phyloP scores from a whole-genome alignment of 92 coral and sea anemone species.

The Virgularia gustaviana region DNA sequence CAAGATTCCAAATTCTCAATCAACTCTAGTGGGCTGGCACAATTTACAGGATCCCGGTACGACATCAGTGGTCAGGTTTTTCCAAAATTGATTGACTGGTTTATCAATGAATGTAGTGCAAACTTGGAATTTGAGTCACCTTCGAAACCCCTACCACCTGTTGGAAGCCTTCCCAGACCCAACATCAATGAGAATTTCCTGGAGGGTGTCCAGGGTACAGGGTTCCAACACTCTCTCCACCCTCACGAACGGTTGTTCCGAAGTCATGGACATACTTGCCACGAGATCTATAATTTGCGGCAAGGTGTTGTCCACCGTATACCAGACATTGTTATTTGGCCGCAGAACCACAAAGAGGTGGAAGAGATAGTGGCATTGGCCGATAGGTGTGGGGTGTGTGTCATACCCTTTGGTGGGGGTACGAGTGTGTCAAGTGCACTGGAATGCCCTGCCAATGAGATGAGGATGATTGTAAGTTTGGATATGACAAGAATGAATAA shows the following conservation, averaged over 20 bases:
- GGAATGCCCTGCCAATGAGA: conserved; percentile 79
- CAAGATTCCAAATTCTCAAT: conserved; percentile 72
- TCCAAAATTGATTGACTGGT: conserved; percentile 89
- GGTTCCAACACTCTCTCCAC: conserved; percentile 70
- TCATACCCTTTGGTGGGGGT: conserved; percentile 98
- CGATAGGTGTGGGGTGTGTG: conserved; percentile 75
- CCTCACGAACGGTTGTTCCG: conserved; percentile 72
- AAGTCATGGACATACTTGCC: conserved; percentile 92
- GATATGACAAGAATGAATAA: conserved; percentile 96
- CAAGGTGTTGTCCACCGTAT: conserved; percentile 79
- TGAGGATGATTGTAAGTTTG: conserved; percentile 84
- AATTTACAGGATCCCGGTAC: conserved; percentile 80
- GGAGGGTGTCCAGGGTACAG: conserved; percentile 44
- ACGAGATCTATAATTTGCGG: conserved; percentile 82
- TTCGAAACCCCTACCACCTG: conserved; percentile 78
- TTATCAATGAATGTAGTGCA: conserved; percentile 73
- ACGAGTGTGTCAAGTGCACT: conserved; percentile 94
- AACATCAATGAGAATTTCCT: conserved; percentile 70
- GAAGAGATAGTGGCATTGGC: conserved; percentile 74
- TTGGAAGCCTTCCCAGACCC: conserved; percentile 70
- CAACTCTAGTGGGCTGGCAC: conserved; percentile 62
- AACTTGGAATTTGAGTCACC: conserved; percentile 59
- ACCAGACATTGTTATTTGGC: conserved; percentile 96
- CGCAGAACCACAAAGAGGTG: conserved; percentile 84
- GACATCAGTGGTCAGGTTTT: conserved; percentile 78